Base-by-base conservation (phyloP, 2,797 vertebrate species). In the Ptychobarbus kaznakovi region DNA sequence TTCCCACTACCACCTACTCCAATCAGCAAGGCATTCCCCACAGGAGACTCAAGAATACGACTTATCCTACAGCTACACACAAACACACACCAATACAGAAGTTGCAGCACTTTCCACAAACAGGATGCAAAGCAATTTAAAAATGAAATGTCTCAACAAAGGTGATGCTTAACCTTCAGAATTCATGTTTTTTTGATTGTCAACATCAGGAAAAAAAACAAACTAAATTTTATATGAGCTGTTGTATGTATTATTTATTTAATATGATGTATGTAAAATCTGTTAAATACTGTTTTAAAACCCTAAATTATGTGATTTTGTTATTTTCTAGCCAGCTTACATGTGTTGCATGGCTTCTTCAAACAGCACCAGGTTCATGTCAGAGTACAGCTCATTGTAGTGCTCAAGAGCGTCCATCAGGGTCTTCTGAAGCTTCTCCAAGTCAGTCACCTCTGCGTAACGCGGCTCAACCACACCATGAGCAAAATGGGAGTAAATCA, bases 401-500 rank as follows among this genome's bases (percentile, higher is more conserved):
- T 95, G 95, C 92, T 97, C 95, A 93, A 96, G 87, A 11, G 92
- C 94, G 70, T 96, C 96, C 85, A 90, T 95, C 92, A 98, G 95
- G 73, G 96, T 97, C 95, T 96, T 95, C 93, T 95, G 96, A 91
- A 97, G 95, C 92, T 95, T 96, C 92, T 97, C 96, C 96, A 96
- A 97, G 91, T 98, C 96, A 87, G 95, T 95, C 86, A 93, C 92
- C 89, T 93, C 94, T 88, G 96, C 96, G 93, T 97, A 98, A 86
- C 92, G 86, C 90, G 95, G 93, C 93, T 97, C 97, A 89, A 96
- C 96, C 90, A 96, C 90, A 70, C 96, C 95, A 56, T 93, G 94
- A 88, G 96, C 95, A 93, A 98, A 98, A 93, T 97, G 96, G 92
- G 93, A 97, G 94, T 97, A 98, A 93, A 98, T 96, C 93, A 98